These are phyloP conservation scores for Setipinna tenuifilis DNA, from an alignment of 2,797 vertebrate genomes.

Conservation along the genomic window DNA sequence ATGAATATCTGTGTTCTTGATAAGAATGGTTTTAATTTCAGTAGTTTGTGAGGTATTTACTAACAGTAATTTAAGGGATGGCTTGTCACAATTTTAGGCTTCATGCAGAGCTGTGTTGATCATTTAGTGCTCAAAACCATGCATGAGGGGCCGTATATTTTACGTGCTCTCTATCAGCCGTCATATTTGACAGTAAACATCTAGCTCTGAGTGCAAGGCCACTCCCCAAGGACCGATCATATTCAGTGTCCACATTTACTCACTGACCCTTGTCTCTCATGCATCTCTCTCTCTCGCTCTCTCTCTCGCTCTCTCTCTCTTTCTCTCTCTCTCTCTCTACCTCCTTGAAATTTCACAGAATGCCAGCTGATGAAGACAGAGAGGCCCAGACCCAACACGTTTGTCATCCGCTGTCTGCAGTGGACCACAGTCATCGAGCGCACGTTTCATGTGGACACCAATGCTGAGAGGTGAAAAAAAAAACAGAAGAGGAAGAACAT, in stretches of 20 bases:
- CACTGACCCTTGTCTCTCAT: neutral
- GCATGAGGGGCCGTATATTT: neutral
- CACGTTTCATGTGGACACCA: conserved; percentile 92
- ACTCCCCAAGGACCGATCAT: no score
- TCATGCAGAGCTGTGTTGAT: neutral
- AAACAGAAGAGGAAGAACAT: neutral
- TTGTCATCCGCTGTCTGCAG: conserved; percentile 95
- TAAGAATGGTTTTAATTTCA: neutral
- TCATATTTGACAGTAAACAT: conserved; percentile 8
- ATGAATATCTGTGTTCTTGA: neutral
- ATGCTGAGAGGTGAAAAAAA: conserved; percentile 81
- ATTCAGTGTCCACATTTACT: neutral
- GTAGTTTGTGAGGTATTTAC: neutral
- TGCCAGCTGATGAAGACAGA: conserved; percentile 97
- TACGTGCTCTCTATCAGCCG: neutral
- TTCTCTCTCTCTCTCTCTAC: no score
- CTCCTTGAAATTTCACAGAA: conserved; percentile 68
- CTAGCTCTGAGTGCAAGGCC: neutral
- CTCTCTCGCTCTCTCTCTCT: no score
- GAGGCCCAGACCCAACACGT: conserved; percentile 90
- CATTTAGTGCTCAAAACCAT: neutral
- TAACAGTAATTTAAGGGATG: neutral
- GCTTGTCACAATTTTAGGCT: neutral
- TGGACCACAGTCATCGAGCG: conserved; percentile 96
- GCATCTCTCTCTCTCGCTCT: neutral